A percentile compares a stretch with the other conserved stretches of the same genome.
Conservation (phyloP, 2,113 vertebrate genomes). For the Junco hyemalis region DNA sequence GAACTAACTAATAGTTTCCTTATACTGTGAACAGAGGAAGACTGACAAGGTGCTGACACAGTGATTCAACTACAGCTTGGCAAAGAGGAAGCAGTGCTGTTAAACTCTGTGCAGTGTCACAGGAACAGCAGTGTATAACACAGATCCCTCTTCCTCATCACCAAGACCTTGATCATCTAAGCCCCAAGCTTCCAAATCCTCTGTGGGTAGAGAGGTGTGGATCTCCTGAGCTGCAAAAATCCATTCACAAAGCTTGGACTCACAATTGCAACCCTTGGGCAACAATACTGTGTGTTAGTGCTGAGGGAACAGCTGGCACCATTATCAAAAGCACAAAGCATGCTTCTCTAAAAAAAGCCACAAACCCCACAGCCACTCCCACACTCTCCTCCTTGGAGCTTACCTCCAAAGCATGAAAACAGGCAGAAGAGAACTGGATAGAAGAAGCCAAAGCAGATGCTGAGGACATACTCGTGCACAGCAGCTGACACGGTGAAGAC, state of each 20-base stretch:
- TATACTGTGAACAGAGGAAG: neutral
- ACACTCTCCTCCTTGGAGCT: conserved; percentile 54
- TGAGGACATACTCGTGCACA: conserved; percentile 90
- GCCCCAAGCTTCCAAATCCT: neutral
- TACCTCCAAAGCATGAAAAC: conserved; percentile 95
- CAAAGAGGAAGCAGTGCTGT: neutral
- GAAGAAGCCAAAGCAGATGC: conserved; percentile 89
- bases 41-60: neutral
- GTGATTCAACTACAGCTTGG: neutral
- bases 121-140: neutral
- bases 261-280: neutral
- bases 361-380: neutral
- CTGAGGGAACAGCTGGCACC: neutral
- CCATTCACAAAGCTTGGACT: neutral
- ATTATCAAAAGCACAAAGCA: neutral
- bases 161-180: neutral
- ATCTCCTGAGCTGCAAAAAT: neutral
- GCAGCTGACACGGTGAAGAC: conserved; percentile 90
- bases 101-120: neutral
- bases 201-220: too few species aligned
- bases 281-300: neutral
- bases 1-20: neutral
- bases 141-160: neutral
- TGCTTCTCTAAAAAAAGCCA: neutral
- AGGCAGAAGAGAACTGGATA: conserved; percentile 94